phyloP scores from a whole-genome alignment of 2,888 invertebrate species.

The Meganola albula region DNA sequence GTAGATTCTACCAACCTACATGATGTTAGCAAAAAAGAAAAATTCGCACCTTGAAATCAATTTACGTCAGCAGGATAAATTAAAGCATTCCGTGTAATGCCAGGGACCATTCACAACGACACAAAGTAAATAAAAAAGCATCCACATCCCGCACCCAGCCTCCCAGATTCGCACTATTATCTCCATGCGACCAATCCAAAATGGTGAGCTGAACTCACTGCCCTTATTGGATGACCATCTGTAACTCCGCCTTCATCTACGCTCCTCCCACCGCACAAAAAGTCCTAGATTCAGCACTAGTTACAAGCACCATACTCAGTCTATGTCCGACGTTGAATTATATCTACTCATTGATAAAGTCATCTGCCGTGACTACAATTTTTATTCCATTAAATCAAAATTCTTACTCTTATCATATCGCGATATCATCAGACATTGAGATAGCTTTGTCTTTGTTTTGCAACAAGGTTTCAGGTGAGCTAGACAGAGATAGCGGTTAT shows the following conservation, averaged over 20 bases:
- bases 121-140: constrained; percentile 63
- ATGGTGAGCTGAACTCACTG: constrained; percentile 30
- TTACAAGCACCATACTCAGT: constrained; percentile 49
- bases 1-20: constrained; percentile 4
- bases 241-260: background rate
- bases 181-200: constrained; percentile 61
- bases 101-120: constrained; percentile 52
- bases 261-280: constrained; percentile 66
- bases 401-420: constrained; percentile 48
- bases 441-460: constrained; percentile 48
- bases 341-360: constrained; percentile 36
- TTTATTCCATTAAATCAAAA: constrained; percentile 47
- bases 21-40: constrained; percentile 31
- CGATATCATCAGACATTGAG: constrained; percentile 40
- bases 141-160: constrained; percentile 59
- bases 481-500: constrained; percentile 49
- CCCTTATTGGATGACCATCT: constrained; percentile 42
- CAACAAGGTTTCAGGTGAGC: constrained; percentile 20
- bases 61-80: constrained; percentile 62
- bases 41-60: constrained; percentile 65
- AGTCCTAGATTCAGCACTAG: constrained; percentile 46
- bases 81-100: constrained; percentile 54
- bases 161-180: constrained; percentile 74
- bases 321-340: constrained; percentile 42
- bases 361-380: constrained; percentile 33